Evolutionary conservation across 2,113 vertebrate species (phyloP).

Genomic region (Rattus norvegicus): GRCr8 NC_086026.1:118163001-118163500

Average conservation of each 20-base stretch:
- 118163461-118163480: too few relatives aligned
- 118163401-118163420: too few relatives aligned
- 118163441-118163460: too few relatives aligned
- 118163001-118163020: background rate
- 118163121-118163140: conserved; percentile 89
- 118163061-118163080: conserved; percentile 37
- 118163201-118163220: background rate
- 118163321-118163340: too few relatives aligned
- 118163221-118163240: background rate
- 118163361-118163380: background rate
- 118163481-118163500: background rate
- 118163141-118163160: conserved; percentile 88
- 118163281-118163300: background rate
- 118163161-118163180: conserved; percentile 90
- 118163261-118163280: background rate
- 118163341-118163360: background rate
- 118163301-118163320: background rate
- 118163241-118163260: background rate
- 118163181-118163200: conserved; percentile 68
- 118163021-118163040: background rate
- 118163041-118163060: background rate
- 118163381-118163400: background rate
- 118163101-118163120: conserved; percentile 90
- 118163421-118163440: too few relatives aligned
- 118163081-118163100: conserved; percentile 83